Conservation (phyloP, 2,888 invertebrate species). For the Heliconius ismenius region DNA sequence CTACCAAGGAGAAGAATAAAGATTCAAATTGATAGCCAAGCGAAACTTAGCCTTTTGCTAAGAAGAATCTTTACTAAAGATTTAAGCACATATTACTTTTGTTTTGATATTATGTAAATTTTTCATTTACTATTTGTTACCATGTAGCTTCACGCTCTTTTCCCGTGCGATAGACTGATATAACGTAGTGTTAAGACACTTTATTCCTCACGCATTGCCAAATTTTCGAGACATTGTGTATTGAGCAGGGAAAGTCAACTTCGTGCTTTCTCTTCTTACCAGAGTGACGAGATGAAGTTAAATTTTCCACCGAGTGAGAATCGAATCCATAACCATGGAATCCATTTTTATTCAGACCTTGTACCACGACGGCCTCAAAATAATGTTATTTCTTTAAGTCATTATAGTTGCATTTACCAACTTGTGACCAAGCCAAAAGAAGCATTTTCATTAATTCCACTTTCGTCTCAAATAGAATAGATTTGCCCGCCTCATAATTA, state of each 20-base stretch:
- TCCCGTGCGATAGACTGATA: no score
- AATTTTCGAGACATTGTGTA: no score
- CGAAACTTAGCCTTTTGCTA: neutral
- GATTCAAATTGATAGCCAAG: neutral
- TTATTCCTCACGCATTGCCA: neutral
- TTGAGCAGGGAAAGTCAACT: neutral
- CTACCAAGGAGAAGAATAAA: neutral
- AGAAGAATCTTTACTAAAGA: neutral
- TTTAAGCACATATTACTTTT: no score
- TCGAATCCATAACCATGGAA: neutral
- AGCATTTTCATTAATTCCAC: conserved; percentile 15
- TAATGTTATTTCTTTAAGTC: neutral
- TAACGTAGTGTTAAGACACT: neutral
- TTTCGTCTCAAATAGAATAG: conserved; percentile 15
- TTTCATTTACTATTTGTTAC: no score
- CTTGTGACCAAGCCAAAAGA: conserved; percentile 18
- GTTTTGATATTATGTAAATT: no score
- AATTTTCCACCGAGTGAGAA: neutral
- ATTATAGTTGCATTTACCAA: neutral
- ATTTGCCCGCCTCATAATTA: neutral
- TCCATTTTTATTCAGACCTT: neutral
- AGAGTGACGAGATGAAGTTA: neutral
- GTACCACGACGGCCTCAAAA: neutral
- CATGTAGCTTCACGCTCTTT: no score
- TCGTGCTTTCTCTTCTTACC: neutral